Evolutionary conservation across 2,113 vertebrate genomes (phyloP).

Genomic region (Rhea americana): DNA sequence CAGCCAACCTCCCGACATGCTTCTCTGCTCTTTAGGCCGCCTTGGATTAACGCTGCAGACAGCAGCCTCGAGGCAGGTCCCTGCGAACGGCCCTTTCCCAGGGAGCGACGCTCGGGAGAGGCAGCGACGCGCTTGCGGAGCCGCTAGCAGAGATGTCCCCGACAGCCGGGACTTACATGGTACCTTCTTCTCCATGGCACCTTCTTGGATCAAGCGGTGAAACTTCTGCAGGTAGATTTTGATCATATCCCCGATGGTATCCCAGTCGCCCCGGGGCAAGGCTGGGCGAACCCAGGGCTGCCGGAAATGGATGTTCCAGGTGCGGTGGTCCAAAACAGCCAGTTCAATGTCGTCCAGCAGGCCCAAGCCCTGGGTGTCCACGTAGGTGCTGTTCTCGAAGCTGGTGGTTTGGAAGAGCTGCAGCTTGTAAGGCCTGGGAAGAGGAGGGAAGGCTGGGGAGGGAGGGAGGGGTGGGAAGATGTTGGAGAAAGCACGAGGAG

Average conservation of each 20-base stretch:
- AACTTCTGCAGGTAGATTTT: not conserved
- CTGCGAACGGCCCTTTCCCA: no score
- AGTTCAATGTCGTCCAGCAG: conserved; percentile 17
- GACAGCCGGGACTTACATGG: not conserved
- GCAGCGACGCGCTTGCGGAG: no score
- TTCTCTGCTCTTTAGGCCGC: no score
- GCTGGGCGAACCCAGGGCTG: conserved; percentile 32
- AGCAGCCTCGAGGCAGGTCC: no score
- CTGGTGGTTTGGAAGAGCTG: conserved; percentile 5
- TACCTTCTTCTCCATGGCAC: not conserved
- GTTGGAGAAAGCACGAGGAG: not conserved
- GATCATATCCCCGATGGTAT: not conserved
- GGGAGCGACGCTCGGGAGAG: no score
- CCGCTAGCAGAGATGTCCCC: not conserved
- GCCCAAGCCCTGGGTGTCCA: not conserved
- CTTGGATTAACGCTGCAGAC: no score
- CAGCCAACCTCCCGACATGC: no score
- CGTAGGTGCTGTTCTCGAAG: not conserved
- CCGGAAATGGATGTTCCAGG: not conserved
- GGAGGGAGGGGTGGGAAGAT: no score
- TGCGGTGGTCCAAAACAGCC: conserved; percentile 8
- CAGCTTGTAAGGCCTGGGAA: not conserved
- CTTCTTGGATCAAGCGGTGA: not conserved
- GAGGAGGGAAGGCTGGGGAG: not conserved
- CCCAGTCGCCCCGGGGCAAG: not conserved